Base-by-base conservation (phyloP, 2,113 vertebrate species). In the Strigops habroptila region DNA sequence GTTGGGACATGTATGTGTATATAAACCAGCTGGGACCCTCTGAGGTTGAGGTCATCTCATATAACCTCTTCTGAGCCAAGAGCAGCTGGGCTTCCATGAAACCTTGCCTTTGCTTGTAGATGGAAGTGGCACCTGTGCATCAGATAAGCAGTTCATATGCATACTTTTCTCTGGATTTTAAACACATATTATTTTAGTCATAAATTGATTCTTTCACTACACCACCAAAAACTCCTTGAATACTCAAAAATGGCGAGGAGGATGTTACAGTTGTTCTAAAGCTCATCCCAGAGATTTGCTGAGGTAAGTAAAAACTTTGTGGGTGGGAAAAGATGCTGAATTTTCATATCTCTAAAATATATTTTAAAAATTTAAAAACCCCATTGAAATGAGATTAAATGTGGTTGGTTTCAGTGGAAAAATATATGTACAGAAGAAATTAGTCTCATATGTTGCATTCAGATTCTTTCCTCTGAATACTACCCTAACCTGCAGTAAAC, bases 301-400 rank as follows among this genome's bases (percentile, higher is more conserved):
- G 39, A 62, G 15, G 13, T 41, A 77, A 95, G 53, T 41, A 14
- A 73, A 79, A 86, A 46, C 3, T 18, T 69, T 24, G 9, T 46
- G 23, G 14, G 14, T 62, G 10, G 19, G 3, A 91, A 87, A 95
- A 90, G 12, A 44, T 3, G 11, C 11, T 64, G 39, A 55, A 10
- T 48, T 52, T 57, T 76, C 9, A 14, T 35, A 44, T 7, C 4
- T 25, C 27, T 2, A 76, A 3, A 55, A 28, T 27, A 52, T 4
- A 0, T 24, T 55, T 71, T 71, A 22, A 78, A 83, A 62, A 55
- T 31, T 16, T 0, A 33, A 63, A 6, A 0, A 2, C 7, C 10
- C 2, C 18, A 41, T 1, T 1, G 44, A 53, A 81, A 65, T 23
- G 1, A 53, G 21, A 82, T 46, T 68, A 71, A 68, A 53, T 68